Percentiles rank a stretch among this genome's conserved stretches.
phyloP scores from a whole-genome alignment of 1,140 invertebrate genomes.

The Bombus balteatus region DNA sequence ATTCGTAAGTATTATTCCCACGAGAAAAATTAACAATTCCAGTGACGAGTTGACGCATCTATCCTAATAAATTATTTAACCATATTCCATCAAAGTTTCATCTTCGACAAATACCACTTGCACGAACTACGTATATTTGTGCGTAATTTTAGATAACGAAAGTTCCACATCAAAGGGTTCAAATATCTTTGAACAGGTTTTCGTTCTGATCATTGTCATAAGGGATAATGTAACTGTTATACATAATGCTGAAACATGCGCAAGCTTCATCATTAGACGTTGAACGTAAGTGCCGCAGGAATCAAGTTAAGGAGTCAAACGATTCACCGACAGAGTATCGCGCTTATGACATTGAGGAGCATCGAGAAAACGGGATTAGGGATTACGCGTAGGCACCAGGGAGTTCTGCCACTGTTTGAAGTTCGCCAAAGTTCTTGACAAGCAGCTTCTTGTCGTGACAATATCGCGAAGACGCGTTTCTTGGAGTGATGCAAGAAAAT shows the following conservation, averaged over 20 bases:
- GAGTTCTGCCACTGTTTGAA: conserved; percentile 8
- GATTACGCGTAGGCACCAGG: neutral
- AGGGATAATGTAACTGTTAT: no score
- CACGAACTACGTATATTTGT: no score
- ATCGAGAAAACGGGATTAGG: neutral
- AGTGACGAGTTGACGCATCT: no score
- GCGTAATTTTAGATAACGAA: no score
- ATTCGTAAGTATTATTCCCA: no score
- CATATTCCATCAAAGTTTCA: neutral
- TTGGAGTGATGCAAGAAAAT: neutral
- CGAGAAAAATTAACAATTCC: neutral
- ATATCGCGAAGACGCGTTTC: conserved; percentile 3
- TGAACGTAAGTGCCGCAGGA: neutral
- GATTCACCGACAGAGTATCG: neutral
- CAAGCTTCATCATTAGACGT: neutral
- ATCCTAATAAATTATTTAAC: neutral
- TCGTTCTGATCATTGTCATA: no score
- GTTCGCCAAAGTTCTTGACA: conserved; percentile 13
- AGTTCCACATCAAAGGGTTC: no score
- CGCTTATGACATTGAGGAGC: neutral
- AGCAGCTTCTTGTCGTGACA: conserved; percentile 12
- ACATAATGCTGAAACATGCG: neutral
- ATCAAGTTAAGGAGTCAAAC: neutral
- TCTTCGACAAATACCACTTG: neutral
- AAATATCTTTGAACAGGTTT: no score